Evolutionary conservation across 2,888 invertebrate species (phyloP).

Genomic region (Phragmatobia fuliginosa): DNA sequence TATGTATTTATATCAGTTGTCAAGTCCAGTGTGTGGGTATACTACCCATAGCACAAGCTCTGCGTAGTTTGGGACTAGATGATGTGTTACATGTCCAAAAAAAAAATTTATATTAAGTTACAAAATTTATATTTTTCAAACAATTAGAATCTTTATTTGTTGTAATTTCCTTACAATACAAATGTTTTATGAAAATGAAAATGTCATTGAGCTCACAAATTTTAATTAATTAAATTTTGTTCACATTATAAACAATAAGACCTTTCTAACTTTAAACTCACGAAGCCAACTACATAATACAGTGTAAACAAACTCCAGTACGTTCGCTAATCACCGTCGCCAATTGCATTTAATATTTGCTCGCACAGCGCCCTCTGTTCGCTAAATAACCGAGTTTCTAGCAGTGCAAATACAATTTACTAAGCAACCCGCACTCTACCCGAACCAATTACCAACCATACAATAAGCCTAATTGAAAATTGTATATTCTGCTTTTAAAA

Average conservation of each 20-base stretch:
- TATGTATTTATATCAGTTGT: no score
- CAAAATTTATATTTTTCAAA: no score
- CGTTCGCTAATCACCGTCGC: conserved; percentile 10
- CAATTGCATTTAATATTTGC: conserved; percentile 28
- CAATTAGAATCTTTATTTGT: background rate
- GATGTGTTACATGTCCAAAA: no score
- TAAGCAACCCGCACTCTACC: conserved; percentile 6
- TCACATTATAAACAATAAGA: background rate
- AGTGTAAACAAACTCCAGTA: conserved; percentile 3
- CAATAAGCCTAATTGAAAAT: conserved; percentile 23
- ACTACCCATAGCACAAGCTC: no score
- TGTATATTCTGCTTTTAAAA: conserved; percentile 14
- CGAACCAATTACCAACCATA: conserved; percentile 18
- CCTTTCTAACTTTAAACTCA: background rate
- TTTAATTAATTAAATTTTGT: background rate
- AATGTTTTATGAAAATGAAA: background rate
- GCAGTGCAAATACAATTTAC: conserved; percentile 18
- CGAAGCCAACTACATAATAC: background rate
- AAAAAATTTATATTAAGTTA: no score
- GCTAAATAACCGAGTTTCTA: conserved; percentile 6
- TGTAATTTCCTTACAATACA: background rate
- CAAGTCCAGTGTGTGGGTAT: no score
- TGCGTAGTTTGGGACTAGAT: no score
- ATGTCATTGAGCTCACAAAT: background rate
- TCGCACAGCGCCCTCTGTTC: conserved; percentile 5